Conservation (phyloP, 2,113 vertebrate genomes). For the Boleophthalmus pectinirostris region DNA sequence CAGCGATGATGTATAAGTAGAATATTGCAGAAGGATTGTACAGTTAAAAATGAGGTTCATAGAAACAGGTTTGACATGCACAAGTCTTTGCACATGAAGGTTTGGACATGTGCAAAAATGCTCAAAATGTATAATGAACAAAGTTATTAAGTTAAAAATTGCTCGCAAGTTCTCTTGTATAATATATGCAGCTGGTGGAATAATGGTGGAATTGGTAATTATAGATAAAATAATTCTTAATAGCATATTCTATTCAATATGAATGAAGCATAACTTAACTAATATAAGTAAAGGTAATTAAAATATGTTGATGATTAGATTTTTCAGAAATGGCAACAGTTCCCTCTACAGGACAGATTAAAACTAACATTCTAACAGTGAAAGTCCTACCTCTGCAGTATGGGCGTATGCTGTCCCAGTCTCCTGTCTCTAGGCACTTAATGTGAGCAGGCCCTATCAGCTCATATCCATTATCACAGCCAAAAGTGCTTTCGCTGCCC, state of each 20-base stretch:
- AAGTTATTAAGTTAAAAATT: no score
- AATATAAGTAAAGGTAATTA: not conserved
- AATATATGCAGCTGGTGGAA: no score
- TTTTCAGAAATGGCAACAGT: not conserved
- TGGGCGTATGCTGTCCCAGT: slow-evolving; percentile 79
- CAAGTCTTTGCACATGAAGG: no score
- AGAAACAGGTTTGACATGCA: no score
- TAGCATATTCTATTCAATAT: not conserved
- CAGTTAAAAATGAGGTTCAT: no score
- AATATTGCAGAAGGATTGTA: no score
- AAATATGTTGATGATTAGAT: not conserved
- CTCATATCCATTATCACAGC: slow-evolving; percentile 84
- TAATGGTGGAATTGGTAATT: no score
- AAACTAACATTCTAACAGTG: not conserved
- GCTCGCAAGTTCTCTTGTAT: no score
- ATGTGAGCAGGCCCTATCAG: slow-evolving; percentile 77
- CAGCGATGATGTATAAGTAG: no score
- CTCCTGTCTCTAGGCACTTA: slow-evolving; percentile 82
- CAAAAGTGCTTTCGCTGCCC: slow-evolving; percentile 82
- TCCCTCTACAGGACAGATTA: not conserved
- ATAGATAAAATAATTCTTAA: no score
- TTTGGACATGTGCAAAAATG: no score
- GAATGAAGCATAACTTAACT: not conserved
- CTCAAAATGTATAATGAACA: no score
- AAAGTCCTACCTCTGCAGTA: slow-evolving; percentile 85